Percentiles rank a stretch among this genome's conserved stretches.
phyloP scores from a whole-genome alignment of 2,888 invertebrate genomes.

The Blastobasis lacticolella region DNA sequence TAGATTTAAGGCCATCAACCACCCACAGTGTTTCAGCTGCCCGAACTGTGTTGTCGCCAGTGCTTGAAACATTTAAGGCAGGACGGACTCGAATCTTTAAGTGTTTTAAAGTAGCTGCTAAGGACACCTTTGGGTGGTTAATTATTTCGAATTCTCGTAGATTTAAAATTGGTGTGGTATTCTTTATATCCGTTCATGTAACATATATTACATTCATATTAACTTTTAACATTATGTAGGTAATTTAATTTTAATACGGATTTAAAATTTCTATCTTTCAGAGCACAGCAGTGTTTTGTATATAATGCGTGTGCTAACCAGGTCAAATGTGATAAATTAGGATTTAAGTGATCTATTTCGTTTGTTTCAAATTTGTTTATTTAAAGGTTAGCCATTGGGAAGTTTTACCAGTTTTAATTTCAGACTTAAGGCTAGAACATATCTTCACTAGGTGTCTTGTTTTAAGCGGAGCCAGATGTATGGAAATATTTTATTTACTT shows the following conservation, averaged over 20 bases:
- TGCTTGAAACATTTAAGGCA: no score
- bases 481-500: no score
- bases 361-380: conserved; percentile 18
- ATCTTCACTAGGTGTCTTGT: conserved; percentile 18
- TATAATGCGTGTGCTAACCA: conserved; percentile 62
- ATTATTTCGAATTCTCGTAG: conserved; percentile 66
- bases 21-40: conserved; percentile 36
- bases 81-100: no score
- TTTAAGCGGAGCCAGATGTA: conserved; percentile 18
- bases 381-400: conserved; percentile 14
- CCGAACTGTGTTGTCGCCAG: not conserved
- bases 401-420: conserved; percentile 25
- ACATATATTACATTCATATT: conserved; percentile 39
- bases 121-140: conserved; percentile 53
- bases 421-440: conserved; percentile 22
- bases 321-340: conserved; percentile 71
- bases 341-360: conserved; percentile 47
- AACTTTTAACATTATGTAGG: conserved; percentile 37
- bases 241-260: conserved; percentile 56
- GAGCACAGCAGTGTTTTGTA: conserved; percentile 55
- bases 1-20: conserved; percentile 54
- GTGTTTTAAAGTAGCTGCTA: not conserved
- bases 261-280: conserved; percentile 41
- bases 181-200: conserved; percentile 66
- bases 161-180: conserved; percentile 70